Percentiles rank a stretch among this genome's conserved stretches.
These are phyloP conservation scores for Cynopterus sphinx DNA, from an alignment of 2,797 vertebrate species.

Conservation along the genomic window DNA sequence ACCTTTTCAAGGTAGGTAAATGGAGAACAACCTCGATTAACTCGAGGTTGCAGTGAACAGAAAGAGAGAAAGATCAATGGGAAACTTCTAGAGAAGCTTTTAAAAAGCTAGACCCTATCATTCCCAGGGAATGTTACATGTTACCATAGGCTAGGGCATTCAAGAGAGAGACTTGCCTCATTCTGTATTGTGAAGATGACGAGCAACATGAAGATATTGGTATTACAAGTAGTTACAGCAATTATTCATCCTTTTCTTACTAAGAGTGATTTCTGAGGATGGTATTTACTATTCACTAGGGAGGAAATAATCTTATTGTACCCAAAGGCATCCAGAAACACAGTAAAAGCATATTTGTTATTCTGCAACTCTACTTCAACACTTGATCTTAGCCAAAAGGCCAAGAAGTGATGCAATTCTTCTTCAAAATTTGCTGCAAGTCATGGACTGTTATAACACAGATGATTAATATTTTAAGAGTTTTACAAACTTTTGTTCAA, in stretches of 20 bases:
- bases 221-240: not conserved
- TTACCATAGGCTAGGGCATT: not conserved
- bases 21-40: slow-evolving; percentile 21
- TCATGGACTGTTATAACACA: not conserved
- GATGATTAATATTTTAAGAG: not conserved
- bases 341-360: not conserved
- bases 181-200: not conserved
- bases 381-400: too few species aligned
- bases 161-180: not conserved
- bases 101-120: not conserved
- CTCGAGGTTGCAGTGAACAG: not conserved
- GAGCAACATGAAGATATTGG: not conserved
- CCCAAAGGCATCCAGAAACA: not conserved
- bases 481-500: slow-evolving; percentile 23
- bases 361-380: not conserved
- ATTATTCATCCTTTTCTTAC: not conserved
- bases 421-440: not conserved
- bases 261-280: not conserved
- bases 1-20: slow-evolving; percentile 54
- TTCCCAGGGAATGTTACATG: not conserved
- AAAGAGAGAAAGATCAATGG: not conserved
- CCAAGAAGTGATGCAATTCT: not conserved
- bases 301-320: not conserved
- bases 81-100: not conserved
- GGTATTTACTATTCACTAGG: not conserved